phyloP scores from a whole-genome alignment of 1,140 invertebrate species.

The Caenorhabditis brenneri region DNA sequence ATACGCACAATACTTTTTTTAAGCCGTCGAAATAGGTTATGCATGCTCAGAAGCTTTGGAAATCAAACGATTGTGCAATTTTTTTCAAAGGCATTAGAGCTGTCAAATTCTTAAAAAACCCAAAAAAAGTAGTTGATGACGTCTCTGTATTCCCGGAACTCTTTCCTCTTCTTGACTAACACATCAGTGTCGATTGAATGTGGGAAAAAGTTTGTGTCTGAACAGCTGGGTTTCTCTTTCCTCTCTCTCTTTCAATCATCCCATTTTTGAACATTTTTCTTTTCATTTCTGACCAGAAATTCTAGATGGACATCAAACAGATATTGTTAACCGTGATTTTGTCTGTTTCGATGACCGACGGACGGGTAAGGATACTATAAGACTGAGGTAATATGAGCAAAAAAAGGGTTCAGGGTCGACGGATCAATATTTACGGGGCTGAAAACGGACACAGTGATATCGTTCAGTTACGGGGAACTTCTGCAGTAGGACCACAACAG shows the following conservation, averaged over 20 bases:
- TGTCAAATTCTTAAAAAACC: too few species aligned
- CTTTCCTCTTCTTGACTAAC: not conserved
- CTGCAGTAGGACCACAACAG: not conserved
- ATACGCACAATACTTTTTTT: too few species aligned
- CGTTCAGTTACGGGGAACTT: conserved; percentile 2
- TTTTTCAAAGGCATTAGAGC: too few species aligned
- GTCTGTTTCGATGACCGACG: not conserved
- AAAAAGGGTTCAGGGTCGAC: conserved; percentile 28
- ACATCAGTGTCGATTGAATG: conserved; percentile 22
- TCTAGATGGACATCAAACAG: conserved; percentile 21
- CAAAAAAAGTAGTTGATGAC: too few species aligned
- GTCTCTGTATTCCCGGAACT: too few species aligned
- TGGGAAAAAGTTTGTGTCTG: not conserved
- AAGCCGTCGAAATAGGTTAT: too few species aligned
- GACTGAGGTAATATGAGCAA: not conserved
- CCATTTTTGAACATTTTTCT: not conserved
- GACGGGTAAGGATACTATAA: not conserved
- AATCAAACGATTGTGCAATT: too few species aligned
- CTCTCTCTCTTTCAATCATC: not conserved
- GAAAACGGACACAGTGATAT: conserved; percentile 44
- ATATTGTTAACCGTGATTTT: not conserved
- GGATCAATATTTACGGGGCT: conserved; percentile 43
- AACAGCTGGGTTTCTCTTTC: not conserved
- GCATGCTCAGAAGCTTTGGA: too few species aligned
- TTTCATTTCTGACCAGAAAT: not conserved